Conservation (phyloP, 2,888 invertebrate genomes). For the Cephus sareptanus region DNA sequence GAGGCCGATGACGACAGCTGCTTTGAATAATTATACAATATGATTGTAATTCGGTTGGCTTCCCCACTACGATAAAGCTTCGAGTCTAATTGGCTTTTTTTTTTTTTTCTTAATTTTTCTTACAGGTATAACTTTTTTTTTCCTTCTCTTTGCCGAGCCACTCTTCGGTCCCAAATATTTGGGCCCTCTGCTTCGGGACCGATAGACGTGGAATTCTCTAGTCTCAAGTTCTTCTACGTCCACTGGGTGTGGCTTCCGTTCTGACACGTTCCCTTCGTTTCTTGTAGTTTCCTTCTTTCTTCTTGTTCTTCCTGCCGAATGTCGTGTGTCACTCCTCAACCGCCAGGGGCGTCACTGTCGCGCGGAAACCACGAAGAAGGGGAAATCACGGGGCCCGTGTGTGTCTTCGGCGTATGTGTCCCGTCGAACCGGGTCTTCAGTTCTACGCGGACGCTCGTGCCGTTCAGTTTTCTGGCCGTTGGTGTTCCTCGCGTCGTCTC, state of each 20-base stretch:
- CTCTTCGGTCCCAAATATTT: neutral
- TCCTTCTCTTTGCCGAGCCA: no score
- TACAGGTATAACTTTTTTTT: neutral
- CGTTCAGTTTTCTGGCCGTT: neutral
- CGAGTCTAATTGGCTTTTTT: neutral
- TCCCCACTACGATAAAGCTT: neutral
- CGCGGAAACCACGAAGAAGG: constrained; percentile 32
- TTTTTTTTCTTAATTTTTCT: neutral
- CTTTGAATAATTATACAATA: constrained; percentile 45
- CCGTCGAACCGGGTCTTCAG: constrained; percentile 42
- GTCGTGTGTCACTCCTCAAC: constrained; percentile 53
- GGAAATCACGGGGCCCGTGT: constrained; percentile 55
- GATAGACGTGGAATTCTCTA: neutral
- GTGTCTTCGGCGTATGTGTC: constrained; percentile 48
- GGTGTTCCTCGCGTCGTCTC: neutral
- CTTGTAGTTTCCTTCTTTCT: neutral
- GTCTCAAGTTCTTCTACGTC: neutral
- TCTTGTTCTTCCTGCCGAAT: constrained; percentile 29
- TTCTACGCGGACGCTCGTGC: constrained; percentile 42
- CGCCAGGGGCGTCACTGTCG: constrained; percentile 57
- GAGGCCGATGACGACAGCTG: constrained; percentile 40
- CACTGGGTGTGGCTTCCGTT: neutral
- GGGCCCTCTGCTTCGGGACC: neutral
- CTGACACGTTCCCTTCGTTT: constrained; percentile 1
- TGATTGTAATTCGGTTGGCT: constrained; percentile 30